Conservation (phyloP, 2,888 invertebrate species). For the Parthenolecanium corni region DNA sequence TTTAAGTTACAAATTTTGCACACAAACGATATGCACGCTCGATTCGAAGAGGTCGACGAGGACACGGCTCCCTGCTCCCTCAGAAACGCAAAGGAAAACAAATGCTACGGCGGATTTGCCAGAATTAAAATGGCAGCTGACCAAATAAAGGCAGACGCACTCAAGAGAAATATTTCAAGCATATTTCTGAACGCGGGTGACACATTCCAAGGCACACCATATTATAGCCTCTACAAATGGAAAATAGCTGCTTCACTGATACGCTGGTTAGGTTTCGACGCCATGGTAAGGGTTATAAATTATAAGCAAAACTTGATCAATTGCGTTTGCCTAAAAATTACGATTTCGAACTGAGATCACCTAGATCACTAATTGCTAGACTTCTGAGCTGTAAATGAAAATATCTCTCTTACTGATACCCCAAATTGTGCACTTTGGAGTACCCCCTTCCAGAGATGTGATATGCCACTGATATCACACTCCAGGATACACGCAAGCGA, state of each 20-base stretch:
- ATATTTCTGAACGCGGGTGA: conserved; percentile 87
- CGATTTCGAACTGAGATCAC: too few relatives aligned
- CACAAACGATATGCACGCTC: conserved; percentile 83
- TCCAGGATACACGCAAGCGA: too few relatives aligned
- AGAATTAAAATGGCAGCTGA: conserved; percentile 14
- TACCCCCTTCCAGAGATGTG: too few relatives aligned
- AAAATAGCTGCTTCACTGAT: conserved; percentile 65
- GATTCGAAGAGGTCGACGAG: conserved; percentile 50
- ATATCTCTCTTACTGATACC: too few relatives aligned
- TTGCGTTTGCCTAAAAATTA: too few relatives aligned
- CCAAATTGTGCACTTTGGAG: too few relatives aligned
- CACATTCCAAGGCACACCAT: conserved; percentile 77
- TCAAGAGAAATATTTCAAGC: conserved; percentile 49
- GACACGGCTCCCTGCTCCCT: conserved; percentile 47
- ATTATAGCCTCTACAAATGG: conserved; percentile 75
- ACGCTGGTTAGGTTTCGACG: conserved; percentile 68
- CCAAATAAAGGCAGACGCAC: conserved; percentile 44
- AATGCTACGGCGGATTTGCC: conserved; percentile 47
- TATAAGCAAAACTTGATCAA: too few relatives aligned
- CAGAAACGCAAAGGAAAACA: conserved; percentile 36
- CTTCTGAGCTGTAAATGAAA: too few relatives aligned
- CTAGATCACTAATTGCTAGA: too few relatives aligned
- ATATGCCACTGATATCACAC: too few relatives aligned
- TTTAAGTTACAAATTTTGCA: conserved; percentile 66
- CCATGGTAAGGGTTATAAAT: conserved; percentile 63